Conservation (phyloP, 2,113 vertebrate genomes). For the Hypomesus transpacificus region DNA sequence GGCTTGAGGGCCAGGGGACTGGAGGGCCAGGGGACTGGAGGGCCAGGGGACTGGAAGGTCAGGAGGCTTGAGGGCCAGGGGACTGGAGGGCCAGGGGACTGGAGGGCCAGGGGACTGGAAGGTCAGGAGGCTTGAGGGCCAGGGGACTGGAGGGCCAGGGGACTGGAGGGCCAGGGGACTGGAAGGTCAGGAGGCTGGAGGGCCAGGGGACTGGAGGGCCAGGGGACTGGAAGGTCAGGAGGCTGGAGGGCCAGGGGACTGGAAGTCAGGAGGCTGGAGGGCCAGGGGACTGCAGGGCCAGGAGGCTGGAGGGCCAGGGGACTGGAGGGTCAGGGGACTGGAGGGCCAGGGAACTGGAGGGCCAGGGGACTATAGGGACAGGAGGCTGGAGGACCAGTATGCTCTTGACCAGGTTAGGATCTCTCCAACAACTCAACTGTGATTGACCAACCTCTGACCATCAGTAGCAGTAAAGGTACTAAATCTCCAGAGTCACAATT, state of each 20-base stretch:
- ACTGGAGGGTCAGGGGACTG: too few relatives aligned
- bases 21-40: not conserved
- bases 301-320: too few relatives aligned
- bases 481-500: not conserved
- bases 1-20: not conserved
- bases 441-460: not conserved
- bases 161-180: too few relatives aligned
- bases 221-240: not conserved
- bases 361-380: not conserved
- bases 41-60: not conserved
- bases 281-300: not conserved
- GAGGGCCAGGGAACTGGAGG: too few relatives aligned
- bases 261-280: conserved; percentile 29
- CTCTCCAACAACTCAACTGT: not conserved
- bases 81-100: too few relatives aligned
- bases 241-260: conserved; percentile 25
- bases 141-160: conserved; percentile 25
- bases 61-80: too few relatives aligned
- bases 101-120: too few relatives aligned
- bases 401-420: not conserved
- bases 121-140: conserved; percentile 4
- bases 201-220: too few relatives aligned
- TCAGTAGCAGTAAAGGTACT: not conserved
- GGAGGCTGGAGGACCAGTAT: conserved; percentile 4
- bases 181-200: too few relatives aligned